Base-by-base conservation (phyloP, 2,113 vertebrate genomes). In the Sinosuthora webbiana region DNA sequence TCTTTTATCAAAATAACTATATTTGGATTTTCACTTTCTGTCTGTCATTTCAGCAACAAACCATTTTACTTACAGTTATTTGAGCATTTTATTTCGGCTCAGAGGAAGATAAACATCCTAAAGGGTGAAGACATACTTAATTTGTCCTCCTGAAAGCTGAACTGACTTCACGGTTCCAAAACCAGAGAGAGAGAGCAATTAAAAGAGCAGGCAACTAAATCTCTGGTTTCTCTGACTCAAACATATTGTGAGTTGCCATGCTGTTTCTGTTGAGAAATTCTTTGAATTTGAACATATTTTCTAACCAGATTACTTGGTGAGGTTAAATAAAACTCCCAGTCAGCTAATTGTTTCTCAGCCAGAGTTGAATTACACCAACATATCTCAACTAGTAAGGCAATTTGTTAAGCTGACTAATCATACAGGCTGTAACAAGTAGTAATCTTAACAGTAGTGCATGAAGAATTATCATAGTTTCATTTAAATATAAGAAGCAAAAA, bases 161-260 rank as follows among this genome's bases (percentile, higher is more conserved):
- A 31, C 7, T 56, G 13, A 11, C 37, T 49, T 7, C 11, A 33
- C 25, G 47, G 24, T 24, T 88, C 33, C 14, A 59, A 80, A 76
- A 86, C 18, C 39, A 42, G n/a, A 55, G 12, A n/a, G 12, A n/a
- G 27, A 50, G 2, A 60, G 8, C 9, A 68, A 50, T 21, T 45
- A 25, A 70, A 84, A 50, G 15, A 69, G 3, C 15, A 31, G 17
- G 33, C 20, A 71, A 56, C 16, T 15, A 27, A 80, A 56, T 52
- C 18, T 73, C 37, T 73, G 21, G 4, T 45, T 91, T 83, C 20
- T 31, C 13, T 27, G 35, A 39, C 19, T 60, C 20, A 75, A 49
- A 18, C 2, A 27, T 35, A 64, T 39, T 33, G 14, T 35, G 56
- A 83, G 18, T 39, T 10, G 6, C 9, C 0, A 0, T 37, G 15